These are phyloP conservation scores for Spinus pinus DNA, from an alignment of 2,797 vertebrate genomes.

Conservation along the genomic window DNA sequence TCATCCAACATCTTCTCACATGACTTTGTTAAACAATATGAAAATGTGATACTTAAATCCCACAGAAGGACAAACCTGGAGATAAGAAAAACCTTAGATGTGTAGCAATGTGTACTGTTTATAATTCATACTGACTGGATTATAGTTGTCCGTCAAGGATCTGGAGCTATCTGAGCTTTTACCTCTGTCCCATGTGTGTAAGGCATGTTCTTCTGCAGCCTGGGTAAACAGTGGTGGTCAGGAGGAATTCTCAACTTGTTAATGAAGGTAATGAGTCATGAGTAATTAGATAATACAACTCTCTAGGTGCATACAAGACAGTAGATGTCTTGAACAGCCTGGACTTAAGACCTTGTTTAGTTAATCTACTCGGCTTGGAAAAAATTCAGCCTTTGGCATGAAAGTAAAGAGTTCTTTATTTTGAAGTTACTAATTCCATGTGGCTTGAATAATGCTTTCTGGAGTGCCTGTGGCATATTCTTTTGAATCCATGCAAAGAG, in stretches of 20 bases:
- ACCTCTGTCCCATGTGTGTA: background rate
- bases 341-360: background rate
- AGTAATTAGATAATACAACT: background rate
- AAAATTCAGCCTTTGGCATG: background rate
- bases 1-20: fast-evolving
- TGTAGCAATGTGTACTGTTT: background rate
- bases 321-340: background rate
- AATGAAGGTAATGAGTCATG: background rate
- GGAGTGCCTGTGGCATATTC: background rate
- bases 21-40: background rate
- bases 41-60: background rate
- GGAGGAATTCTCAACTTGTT: background rate
- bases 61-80: background rate
- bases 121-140: background rate
- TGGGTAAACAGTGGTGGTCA: background rate
- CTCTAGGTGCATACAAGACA: background rate
- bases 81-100: background rate
- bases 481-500: background rate
- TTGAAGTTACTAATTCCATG: background rate
- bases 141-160: background rate
- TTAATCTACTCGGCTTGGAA: background rate
- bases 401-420: background rate
- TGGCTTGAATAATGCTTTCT: background rate
- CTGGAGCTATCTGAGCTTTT: background rate
- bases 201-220: background rate